A percentile compares a stretch with the other conserved stretches of the same genome.
Conservation (phyloP, 1,140 invertebrate species). For the Asobara japonica region DNA sequence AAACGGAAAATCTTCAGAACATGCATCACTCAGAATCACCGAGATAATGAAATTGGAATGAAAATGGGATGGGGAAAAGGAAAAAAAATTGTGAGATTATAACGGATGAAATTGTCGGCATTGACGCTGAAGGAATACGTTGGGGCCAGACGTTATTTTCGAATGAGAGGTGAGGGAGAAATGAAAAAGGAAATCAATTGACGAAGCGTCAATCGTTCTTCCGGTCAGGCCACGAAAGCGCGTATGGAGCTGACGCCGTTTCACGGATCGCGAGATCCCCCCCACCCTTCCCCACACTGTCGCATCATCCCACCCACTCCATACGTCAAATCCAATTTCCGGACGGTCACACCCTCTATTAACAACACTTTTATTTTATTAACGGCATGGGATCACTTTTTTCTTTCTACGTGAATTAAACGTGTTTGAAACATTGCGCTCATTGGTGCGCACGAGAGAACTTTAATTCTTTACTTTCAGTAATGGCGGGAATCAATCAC, state of each 20-base stretch:
- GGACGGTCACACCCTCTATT: slow-evolving; percentile 8
- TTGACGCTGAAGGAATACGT: neutral
- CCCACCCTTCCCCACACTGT: neutral
- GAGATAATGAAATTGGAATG: no score
- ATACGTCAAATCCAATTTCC: slow-evolving; percentile 7
- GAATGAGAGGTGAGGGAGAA: neutral
- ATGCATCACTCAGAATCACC: no score
- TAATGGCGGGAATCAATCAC: neutral
- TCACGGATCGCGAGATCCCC: neutral
- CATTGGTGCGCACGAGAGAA: neutral
- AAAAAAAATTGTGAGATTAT: neutral
- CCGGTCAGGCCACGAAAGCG: slow-evolving; percentile 5
- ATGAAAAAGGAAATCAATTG: slow-evolving; percentile 10
- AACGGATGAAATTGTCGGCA: neutral
- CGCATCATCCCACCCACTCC: neutral
- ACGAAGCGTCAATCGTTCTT: slow-evolving; percentile 11
- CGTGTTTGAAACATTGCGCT: neutral
- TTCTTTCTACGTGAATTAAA: neutral
- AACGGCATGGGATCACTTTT: neutral
- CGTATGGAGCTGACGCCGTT: neutral
- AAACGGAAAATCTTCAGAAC: no score
- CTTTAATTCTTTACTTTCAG: neutral
- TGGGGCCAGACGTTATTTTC: neutral
- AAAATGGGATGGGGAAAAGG: neutral
- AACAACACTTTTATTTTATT: slow-evolving; percentile 7